These are phyloP conservation scores for Lepus americanus DNA, from an alignment of 2,113 vertebrate species.

Conservation along the genomic window DNA sequence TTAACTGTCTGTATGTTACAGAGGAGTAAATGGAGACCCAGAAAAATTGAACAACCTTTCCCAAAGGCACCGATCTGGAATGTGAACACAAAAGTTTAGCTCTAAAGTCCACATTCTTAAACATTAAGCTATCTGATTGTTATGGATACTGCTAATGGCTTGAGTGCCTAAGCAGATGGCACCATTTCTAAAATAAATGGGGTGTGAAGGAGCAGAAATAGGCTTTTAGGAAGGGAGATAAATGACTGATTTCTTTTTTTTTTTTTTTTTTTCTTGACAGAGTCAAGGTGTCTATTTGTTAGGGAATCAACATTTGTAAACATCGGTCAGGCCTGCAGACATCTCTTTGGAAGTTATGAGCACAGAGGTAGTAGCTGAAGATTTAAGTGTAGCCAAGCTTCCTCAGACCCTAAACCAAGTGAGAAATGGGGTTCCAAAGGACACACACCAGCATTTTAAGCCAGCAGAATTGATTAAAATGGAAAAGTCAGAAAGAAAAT, in stretches of 20 bases:
- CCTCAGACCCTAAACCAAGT: background rate
- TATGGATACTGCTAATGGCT: background rate
- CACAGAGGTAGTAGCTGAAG: background rate
- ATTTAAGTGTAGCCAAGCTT: background rate
- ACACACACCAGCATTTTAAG: background rate
- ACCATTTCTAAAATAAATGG: conserved; percentile 1
- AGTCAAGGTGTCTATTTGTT: background rate
- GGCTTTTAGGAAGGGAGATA: background rate
- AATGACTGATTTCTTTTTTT: background rate
- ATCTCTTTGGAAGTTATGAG: conserved; percentile 3
- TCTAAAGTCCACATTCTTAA: background rate
- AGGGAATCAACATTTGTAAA: background rate
- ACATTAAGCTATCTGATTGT: background rate
- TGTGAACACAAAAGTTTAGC: background rate
- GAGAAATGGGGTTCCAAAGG: background rate
- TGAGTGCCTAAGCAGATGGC: background rate
- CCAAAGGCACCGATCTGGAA: background rate
- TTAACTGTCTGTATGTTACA: background rate
- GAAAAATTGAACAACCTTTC: background rate
- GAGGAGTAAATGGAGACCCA: background rate
- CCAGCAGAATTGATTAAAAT: background rate
- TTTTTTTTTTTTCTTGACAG: background rate
- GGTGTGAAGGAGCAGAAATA: background rate
- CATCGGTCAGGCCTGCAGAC: background rate
- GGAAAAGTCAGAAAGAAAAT: background rate